These are phyloP conservation scores for Achlya flavicornis DNA, from an alignment of 2,888 invertebrate genomes.

Conservation along the genomic window DNA sequence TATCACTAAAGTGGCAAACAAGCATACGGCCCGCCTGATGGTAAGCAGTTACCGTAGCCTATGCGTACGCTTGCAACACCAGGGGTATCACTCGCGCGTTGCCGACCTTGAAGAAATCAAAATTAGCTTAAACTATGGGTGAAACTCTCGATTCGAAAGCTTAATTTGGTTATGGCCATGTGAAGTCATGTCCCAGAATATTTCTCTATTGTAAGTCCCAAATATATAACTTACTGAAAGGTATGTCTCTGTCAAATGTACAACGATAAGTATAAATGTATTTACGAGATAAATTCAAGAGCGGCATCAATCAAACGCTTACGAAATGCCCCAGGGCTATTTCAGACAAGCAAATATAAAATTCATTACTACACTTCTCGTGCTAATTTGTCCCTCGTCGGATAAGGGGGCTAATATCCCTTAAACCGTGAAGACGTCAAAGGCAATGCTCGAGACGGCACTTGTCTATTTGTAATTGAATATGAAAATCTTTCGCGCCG, in stretches of 20 bases:
- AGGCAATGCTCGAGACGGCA: conserved; percentile 74
- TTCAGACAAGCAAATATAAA: conserved; percentile 57
- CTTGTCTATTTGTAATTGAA: conserved; percentile 83
- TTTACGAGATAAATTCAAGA: conserved; percentile 30
- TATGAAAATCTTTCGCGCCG: conserved; percentile 78
- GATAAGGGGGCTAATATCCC: conserved; percentile 70
- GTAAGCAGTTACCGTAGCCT: too few species aligned
- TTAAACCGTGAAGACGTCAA: conserved; percentile 76
- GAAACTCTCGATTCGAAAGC: not conserved
- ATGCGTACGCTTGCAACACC: too few species aligned
- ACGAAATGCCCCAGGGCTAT: conserved; percentile 40
- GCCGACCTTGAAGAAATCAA: too few species aligned
- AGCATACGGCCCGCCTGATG: too few species aligned
- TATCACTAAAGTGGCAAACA: too few species aligned
- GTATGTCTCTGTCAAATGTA: not conserved
- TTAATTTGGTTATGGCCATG: not conserved
- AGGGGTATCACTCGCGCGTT: too few species aligned
- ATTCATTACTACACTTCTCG: conserved; percentile 63
- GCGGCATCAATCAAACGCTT: conserved; percentile 41
- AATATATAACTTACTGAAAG: not conserved
- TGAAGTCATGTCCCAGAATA: not conserved
- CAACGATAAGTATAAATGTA: conserved; percentile 10
- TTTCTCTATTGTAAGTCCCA: not conserved
- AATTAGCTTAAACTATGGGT: too few species aligned
- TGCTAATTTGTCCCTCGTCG: conserved; percentile 60